Evolutionary conservation across 1,140 invertebrate species (phyloP), one percentile per base, ranked within the genome.

Genomic region (Drosophila obscura): DNA sequence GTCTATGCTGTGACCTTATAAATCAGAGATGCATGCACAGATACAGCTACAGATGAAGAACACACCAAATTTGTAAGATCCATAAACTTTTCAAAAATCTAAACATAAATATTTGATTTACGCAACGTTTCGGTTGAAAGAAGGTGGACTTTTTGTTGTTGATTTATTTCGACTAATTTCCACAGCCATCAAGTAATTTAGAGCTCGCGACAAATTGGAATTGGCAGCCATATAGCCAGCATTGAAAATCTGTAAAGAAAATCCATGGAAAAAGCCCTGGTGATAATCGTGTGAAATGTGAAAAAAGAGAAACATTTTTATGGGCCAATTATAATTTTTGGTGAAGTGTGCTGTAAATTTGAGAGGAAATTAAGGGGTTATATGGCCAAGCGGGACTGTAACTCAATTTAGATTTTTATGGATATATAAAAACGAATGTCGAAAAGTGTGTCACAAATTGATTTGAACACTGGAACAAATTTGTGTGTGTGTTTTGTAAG

Each of bases 31-130:
- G 24, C 35, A 39, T 11, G 13, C 5, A 39, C 35, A 39, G 8
- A n/a, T 28, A 28, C 26, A 31, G 31, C 3, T 3, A 31, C 31
- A 31, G 31, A 31, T 11, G 39, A 53, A 59, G 52, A 63, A 62
- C 44, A 48, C 56, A 81, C 64, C 79, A 66, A 77, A 80, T 65
- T 74, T 75, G 69, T 63, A 49, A 69, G 53, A 76, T 85, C 62
- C 65, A 85, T 85, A 84, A 80, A 85, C 16, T 83, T 67, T 62
- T 49, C 15, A 58, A 59, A 66, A 66, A 64, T 60, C 67, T 60
- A 67, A 77, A 69, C 77, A 87, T 87, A 87, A 68, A 87, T 69
- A 66, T 82, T 79, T 87, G 82, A 85, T 88, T 87, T 87, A 82
- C 66, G 83, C 82, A 87, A 87, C 63, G 65, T 26, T 22, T 39